Percentiles rank a stretch among this genome's conserved stretches.
phyloP scores from a whole-genome alignment of 2,797 vertebrate species.

The Eremophila alpestris region DNA sequence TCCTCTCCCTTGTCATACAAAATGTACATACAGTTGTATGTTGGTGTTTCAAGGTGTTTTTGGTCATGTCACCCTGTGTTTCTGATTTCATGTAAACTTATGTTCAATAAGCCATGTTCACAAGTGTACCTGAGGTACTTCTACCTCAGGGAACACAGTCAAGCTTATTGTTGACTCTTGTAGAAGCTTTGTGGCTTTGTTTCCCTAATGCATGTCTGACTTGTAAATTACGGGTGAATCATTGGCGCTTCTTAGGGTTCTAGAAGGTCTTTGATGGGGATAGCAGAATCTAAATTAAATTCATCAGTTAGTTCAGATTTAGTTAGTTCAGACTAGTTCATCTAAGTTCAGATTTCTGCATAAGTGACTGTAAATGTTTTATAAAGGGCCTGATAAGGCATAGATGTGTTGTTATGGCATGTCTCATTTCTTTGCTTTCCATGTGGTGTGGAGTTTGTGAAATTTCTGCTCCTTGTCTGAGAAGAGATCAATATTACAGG shows the following conservation, averaged over 20 bases:
- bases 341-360: background rate
- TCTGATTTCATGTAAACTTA: background rate
- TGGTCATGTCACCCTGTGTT: background rate
- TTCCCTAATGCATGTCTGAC: background rate
- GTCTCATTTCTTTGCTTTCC: background rate
- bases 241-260: background rate
- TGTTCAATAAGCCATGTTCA: background rate
- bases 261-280: background rate
- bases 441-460: background rate
- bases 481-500: background rate
- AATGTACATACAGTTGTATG: background rate
- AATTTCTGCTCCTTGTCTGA: background rate
- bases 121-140: background rate
- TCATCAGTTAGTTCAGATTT: background rate
- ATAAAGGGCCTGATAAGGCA: background rate
- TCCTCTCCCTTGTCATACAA: background rate
- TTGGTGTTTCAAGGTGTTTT: background rate
- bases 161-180: background rate
- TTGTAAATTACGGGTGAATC: background rate
- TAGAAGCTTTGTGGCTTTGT: background rate
- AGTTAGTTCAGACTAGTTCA: background rate
- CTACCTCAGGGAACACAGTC: background rate
- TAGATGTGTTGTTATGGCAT: background rate
- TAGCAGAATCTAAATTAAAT: background rate
- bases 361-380: background rate